Conservation (phyloP, 2,888 invertebrate genomes). For the Thyatira batis region DNA sequence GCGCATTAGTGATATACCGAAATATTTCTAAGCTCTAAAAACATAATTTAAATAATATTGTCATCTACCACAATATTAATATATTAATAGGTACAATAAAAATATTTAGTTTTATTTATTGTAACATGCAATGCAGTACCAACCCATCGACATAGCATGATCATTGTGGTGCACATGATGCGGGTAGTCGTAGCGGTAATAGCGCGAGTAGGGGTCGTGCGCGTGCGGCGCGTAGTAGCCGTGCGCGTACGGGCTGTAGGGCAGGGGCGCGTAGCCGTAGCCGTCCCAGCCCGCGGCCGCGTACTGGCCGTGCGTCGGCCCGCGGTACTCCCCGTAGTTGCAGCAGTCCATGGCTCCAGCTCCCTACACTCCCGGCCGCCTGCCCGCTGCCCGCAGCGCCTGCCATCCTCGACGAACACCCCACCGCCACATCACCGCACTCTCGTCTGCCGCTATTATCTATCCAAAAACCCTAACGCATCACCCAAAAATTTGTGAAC, state of each 20-base stretch:
- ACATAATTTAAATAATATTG: too few species aligned
- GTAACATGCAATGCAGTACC: slow-evolving; percentile 32
- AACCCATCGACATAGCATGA: slow-evolving; percentile 74
- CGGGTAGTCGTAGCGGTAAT: slow-evolving; percentile 76
- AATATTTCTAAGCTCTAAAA: too few species aligned
- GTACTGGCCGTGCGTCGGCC: slow-evolving; percentile 56
- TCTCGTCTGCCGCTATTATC: slow-evolving; percentile 37
- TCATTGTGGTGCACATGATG: slow-evolving; percentile 71
- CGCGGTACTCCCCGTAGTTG: slow-evolving; percentile 78
- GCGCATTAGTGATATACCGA: too few species aligned
- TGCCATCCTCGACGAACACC: slow-evolving; percentile 52
- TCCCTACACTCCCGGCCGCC: slow-evolving; percentile 63
- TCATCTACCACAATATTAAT: too few species aligned
- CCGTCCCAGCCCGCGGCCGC: slow-evolving; percentile 57
- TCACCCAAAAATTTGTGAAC: neutral
- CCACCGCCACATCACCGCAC: slow-evolving; percentile 56
- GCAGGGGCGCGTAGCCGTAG: slow-evolving; percentile 57
- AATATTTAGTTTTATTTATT: neutral
- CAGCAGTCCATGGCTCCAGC: slow-evolving; percentile 74
- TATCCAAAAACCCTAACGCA: slow-evolving; percentile 21
- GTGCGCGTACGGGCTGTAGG: slow-evolving; percentile 55
- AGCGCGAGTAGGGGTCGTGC: slow-evolving; percentile 74
- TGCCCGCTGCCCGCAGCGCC: slow-evolving; percentile 40
- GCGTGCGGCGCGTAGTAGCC: slow-evolving; percentile 63
- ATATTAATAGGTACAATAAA: too few species aligned